Base-by-base conservation (phyloP, 2,888 invertebrate species). In the Trisateles emortualis region DNA sequence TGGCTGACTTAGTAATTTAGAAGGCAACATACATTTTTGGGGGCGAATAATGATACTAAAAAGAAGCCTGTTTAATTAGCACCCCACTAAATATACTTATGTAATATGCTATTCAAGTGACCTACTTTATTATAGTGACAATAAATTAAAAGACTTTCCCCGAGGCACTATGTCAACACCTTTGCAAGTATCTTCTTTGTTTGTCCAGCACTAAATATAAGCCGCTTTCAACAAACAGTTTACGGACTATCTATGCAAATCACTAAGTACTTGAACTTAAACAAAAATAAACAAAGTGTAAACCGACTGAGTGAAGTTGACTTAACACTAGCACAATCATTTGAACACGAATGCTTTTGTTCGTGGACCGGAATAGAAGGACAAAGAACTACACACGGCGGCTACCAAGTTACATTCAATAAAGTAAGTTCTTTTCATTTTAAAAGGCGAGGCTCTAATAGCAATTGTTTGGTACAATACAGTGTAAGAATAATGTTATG, bases 291-390 rank as follows among this genome's bases (percentile, higher is more conserved):
- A 57, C 57, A 11, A 49, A 51, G 47, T 39, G 41, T 54, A 53
- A 54, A 50, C 54, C 24, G 16, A 9, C 8, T 3, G 13, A 54
- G 49, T 60, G 10, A 54, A 66, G 51, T 57, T 60, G 47, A 38
- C 26, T 30, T 19, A 59, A 50, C 16, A 22, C 22, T 35, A 45
- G 42, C 54, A 43, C 62, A 58, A 53, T 58, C 52, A 60, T 74
- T 76, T 78, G 76, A 74, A 76, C 77, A 69, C 62, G 78, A 79
- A 74, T 70, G 74, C 78, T 73, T 79, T 82, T 83, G 81, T 83
- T 71, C 63, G 56, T 63, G 67, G 56, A 74, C 54, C 48, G 71
- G 71, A 77, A 68, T 50, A 54, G 32, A 38, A 38, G 69, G 65
- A 79, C 75, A 77, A 78, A 78, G 69, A 70, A 72, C 50, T 43